Percentiles rank a stretch among this genome's conserved stretches.
Evolutionary conservation across 2,113 vertebrate genomes (phyloP).

Genomic region (Centropristis striata): DNA sequence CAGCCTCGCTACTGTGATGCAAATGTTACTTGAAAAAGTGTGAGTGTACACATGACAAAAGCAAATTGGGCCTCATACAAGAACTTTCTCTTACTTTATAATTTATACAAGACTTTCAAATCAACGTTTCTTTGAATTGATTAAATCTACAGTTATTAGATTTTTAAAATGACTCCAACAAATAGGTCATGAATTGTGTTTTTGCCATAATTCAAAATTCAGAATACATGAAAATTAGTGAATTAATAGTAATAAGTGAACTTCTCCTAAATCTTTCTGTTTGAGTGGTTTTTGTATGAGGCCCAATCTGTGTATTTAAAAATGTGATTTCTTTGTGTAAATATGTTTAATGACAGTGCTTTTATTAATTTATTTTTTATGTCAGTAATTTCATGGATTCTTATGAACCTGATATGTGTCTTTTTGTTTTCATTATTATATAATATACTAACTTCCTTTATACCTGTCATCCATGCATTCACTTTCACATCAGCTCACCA

Average conservation of each 20-base stretch:
- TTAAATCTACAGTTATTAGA: no score
- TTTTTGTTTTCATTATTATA: not conserved
- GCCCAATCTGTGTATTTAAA: not conserved
- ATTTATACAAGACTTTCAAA: no score
- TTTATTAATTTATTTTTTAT: slow-evolving; percentile 5
- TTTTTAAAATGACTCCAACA: no score
- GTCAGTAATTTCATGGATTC: not conserved
- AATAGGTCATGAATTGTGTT: no score
- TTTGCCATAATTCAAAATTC: no score
- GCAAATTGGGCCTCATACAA: no score
- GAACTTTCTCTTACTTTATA: no score
- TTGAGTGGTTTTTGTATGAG: no score
- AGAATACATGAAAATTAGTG: no score
- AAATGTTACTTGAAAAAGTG: slow-evolving; percentile 35
- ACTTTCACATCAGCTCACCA: not conserved
- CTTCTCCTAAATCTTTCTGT: no score
- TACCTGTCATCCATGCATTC: not conserved
- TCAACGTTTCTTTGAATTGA: no score
- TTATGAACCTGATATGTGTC: not conserved
- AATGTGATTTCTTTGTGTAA: not conserved
- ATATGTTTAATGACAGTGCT: slow-evolving; percentile 12
- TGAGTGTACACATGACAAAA: not conserved
- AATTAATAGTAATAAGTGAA: no score
- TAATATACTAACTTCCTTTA: slow-evolving; percentile 12
- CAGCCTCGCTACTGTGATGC: not conserved